Conservation (phyloP, 2,797 vertebrate genomes). For the Gymnocypris eckloni region DNA sequence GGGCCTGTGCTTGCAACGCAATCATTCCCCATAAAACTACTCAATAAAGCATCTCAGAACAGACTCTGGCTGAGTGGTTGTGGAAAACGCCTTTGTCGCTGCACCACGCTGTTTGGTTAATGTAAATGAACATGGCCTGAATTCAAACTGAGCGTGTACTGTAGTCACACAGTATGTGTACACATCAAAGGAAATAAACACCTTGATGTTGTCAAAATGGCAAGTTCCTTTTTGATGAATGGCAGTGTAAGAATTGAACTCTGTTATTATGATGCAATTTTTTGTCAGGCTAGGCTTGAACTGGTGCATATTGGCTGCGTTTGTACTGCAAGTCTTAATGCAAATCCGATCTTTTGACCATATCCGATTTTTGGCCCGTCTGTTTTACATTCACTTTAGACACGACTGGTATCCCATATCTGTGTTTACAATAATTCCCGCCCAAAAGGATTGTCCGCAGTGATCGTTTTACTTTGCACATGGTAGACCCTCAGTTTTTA, state of each 20-base stretch:
- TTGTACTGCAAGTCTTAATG: too few species aligned
- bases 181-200: slow-evolving; percentile 1
- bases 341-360: too few species aligned
- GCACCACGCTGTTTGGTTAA: slow-evolving; percentile 3
- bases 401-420: too few species aligned
- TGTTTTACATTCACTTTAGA: too few species aligned
- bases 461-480: too few species aligned
- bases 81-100: background rate
- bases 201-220: slow-evolving; percentile 9
- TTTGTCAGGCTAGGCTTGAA: background rate
- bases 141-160: slow-evolving; percentile 8
- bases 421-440: too few species aligned
- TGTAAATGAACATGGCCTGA: slow-evolving; percentile 17
- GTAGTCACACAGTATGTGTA: background rate
- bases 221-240: slow-evolving; percentile 4
- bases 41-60: slow-evolving; percentile 44
- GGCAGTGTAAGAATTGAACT: background rate
- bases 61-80: slow-evolving; percentile 13
- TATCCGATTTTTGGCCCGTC: too few species aligned
- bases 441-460: too few species aligned
- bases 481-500: too few species aligned
- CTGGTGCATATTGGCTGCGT: background rate
- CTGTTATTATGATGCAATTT: background rate
- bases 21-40: slow-evolving; percentile 38
- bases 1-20: background rate